Evolutionary conservation across 2,797 vertebrate genomes (phyloP).

Genomic region (Molossus alvarezi): DNA sequence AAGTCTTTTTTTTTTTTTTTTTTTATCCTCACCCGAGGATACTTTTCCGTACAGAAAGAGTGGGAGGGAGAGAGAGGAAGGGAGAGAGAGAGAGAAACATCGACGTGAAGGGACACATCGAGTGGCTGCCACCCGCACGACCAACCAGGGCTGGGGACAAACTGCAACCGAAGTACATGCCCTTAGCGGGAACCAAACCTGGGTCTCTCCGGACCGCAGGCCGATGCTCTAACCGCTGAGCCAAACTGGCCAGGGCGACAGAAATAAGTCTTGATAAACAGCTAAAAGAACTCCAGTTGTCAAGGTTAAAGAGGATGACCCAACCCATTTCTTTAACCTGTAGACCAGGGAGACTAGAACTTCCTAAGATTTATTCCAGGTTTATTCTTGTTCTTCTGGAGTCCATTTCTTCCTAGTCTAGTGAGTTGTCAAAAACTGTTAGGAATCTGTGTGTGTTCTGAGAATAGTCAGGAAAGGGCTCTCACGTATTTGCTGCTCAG

Average conservation of each 20-base stretch:
- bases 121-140: too few species aligned
- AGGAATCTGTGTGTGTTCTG: background rate
- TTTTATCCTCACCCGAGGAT: too few species aligned
- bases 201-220: too few species aligned
- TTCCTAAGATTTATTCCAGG: background rate
- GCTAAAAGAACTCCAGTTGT: background rate
- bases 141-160: too few species aligned
- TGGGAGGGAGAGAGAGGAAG: too few species aligned
- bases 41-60: too few species aligned
- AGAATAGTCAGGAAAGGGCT: background rate
- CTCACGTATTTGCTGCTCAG: background rate
- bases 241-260: background rate
- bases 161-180: too few species aligned
- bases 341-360: background rate
- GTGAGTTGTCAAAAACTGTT: background rate
- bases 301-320: background rate
- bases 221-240: too few species aligned
- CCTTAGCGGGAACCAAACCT: too few species aligned
- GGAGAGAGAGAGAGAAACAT: too few species aligned
- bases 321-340: background rate
- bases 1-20: background rate
- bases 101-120: too few species aligned
- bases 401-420: background rate
- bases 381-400: slow-evolving; percentile 38
- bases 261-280: slow-evolving; percentile 2